Percentiles rank a stretch among this genome's conserved stretches.
Evolutionary conservation across 2,113 vertebrate species (phyloP).

Genomic region (Telmatochromis sp.): DNA sequence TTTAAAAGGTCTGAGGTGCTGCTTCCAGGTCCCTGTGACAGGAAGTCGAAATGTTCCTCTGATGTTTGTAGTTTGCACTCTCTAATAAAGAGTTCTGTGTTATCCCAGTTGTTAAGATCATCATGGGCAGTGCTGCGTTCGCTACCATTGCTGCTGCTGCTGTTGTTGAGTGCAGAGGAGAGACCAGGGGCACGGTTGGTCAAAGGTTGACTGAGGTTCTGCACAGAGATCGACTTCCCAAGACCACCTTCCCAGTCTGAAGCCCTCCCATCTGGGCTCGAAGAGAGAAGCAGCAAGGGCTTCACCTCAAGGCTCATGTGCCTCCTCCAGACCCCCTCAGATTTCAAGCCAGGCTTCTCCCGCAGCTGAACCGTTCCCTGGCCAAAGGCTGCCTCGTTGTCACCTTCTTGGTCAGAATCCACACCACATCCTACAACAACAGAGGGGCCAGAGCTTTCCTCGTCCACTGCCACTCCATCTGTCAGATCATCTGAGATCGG

Average conservation of each 20-base stretch:
- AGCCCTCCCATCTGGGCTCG: constrained; percentile 59
- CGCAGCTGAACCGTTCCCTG: constrained; percentile 63
- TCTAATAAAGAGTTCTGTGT: constrained; percentile 85
- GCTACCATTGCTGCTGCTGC: constrained; percentile 75
- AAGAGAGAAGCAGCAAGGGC: constrained; percentile 78
- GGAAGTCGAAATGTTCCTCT: constrained; percentile 73
- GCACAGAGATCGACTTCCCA: constrained; percentile 87
- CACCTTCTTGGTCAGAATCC: constrained; percentile 22
- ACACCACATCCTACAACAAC: constrained; percentile 30
- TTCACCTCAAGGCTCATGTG: constrained; percentile 85
- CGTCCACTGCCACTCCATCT: constrained; percentile 27
- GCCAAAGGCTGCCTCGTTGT: neutral
- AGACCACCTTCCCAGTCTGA: constrained; percentile 65
- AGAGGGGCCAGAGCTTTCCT: constrained; percentile 74
- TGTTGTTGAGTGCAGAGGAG: constrained; percentile 67
- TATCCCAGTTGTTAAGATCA: constrained; percentile 75
- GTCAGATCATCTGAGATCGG: constrained; percentile 67
- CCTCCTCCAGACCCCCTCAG: constrained; percentile 83
- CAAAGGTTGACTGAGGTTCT: constrained; percentile 83
- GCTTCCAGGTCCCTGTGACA: constrained; percentile 66
- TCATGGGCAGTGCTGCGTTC: constrained; percentile 75
- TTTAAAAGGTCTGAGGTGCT: constrained; percentile 77
- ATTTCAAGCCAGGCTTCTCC: constrained; percentile 69
- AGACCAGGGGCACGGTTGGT: constrained; percentile 77
- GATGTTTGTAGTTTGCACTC: constrained; percentile 80